A percentile compares a stretch with the other conserved stretches of the same genome.
Evolutionary conservation across 2,113 vertebrate species (phyloP).

Genomic region (Zosterops hypoxanthus): DNA sequence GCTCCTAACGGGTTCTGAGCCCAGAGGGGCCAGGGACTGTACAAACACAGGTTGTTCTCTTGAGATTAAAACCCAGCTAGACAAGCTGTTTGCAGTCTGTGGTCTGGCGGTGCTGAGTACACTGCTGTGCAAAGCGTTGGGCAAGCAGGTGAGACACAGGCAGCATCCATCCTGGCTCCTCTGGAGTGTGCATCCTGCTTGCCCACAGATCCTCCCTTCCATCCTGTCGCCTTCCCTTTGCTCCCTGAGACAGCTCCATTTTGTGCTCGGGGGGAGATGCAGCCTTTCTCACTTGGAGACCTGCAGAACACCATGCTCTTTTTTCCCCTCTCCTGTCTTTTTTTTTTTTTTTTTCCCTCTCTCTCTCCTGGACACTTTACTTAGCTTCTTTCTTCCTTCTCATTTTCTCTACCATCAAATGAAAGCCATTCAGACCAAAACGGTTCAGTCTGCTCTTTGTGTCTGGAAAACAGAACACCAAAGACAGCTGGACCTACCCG

Average conservation of each 20-base stretch:
- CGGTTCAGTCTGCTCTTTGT: slow-evolving; percentile 65
- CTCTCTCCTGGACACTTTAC: slow-evolving; percentile 46
- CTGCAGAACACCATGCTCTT: slow-evolving; percentile 19
- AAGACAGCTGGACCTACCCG: slow-evolving; percentile 65
- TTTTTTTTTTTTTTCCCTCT: neutral
- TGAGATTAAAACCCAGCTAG: neutral
- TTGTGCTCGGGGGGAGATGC: neutral
- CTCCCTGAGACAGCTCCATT: neutral
- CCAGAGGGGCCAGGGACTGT: neutral
- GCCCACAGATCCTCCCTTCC: neutral
- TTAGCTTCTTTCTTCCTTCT: slow-evolving; percentile 59
- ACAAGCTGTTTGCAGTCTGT: neutral
- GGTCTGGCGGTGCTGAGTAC: neutral
- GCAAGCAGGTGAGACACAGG: neutral
- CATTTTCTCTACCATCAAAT: slow-evolving; percentile 60
- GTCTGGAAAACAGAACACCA: slow-evolving; percentile 64
- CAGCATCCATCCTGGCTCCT: neutral
- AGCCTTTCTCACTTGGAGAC: slow-evolving; percentile 29
- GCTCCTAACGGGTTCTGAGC: neutral
- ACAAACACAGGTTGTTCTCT: neutral
- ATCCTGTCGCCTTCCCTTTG: neutral
- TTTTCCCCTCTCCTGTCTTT: neutral
- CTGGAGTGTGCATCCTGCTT: neutral
- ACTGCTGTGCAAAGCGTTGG: neutral
- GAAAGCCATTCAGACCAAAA: slow-evolving; percentile 63